Conservation (phyloP, 2,888 invertebrate species). For the Trissolcus japonicus region DNA sequence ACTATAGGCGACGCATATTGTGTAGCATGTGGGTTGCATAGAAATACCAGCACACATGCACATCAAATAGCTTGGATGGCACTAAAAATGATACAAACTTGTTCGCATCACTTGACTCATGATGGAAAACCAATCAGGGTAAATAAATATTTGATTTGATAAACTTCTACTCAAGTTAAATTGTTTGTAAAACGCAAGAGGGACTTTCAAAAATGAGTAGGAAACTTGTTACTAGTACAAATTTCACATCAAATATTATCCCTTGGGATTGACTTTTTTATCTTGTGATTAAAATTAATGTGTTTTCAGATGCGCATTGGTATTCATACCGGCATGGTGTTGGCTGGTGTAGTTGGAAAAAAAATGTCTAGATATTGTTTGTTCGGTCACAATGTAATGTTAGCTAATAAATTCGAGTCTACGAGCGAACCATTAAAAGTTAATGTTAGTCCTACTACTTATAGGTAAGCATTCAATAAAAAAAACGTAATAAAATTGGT, state of each 20-base stretch:
- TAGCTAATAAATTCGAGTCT: conserved; percentile 97
- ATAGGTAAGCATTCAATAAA: conserved; percentile 82
- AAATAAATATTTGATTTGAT: neutral
- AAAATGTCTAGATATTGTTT: conserved; percentile 96
- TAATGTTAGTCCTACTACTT: conserved; percentile 95
- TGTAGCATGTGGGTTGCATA: conserved; percentile 94
- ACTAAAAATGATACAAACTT: conserved; percentile 93
- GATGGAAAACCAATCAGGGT: conserved; percentile 94
- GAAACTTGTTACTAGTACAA: too few relatives aligned
- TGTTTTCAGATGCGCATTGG: conserved; percentile 92
- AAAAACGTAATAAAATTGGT: neutral
- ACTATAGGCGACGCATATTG: conserved; percentile 98
- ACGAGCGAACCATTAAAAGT: conserved; percentile 93
- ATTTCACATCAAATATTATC: neutral
- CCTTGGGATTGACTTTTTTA: neutral
- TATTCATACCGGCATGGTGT: conserved; percentile 93
- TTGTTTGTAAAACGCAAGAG: too few relatives aligned
- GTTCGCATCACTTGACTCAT: conserved; percentile 90
- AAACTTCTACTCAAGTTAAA: too few relatives aligned
- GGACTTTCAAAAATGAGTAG: too few relatives aligned
- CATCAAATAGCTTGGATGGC: conserved; percentile 98
- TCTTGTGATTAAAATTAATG: neutral
- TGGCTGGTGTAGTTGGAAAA: conserved; percentile 95
- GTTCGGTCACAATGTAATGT: conserved; percentile 95
- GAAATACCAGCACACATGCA: conserved; percentile 90